phyloP scores from a whole-genome alignment of 2,888 invertebrate genomes.

The Phymatocera aterrima region DNA sequence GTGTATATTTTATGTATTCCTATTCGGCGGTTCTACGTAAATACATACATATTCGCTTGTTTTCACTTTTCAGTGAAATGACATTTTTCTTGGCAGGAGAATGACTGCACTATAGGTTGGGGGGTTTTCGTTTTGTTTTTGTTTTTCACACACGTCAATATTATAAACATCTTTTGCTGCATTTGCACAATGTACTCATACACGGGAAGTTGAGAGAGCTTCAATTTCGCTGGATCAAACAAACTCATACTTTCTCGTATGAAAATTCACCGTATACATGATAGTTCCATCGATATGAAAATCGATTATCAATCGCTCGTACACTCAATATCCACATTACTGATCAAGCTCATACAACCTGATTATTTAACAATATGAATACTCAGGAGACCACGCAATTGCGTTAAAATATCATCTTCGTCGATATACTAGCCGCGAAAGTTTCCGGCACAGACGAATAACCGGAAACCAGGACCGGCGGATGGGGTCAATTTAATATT shows the following conservation, averaged over 20 bases:
- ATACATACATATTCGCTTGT: background rate
- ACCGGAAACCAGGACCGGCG: background rate
- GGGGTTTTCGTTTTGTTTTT: background rate
- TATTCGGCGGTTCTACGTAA: background rate
- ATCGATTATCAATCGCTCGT: background rate
- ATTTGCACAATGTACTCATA: background rate
- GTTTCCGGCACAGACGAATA: background rate
- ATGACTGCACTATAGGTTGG: background rate
- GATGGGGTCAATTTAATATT: background rate
- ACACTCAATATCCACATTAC: background rate
- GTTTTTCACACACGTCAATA: background rate
- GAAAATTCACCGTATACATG: background rate
- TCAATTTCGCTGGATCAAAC: background rate
- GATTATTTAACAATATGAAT: slow-evolving; percentile 1
- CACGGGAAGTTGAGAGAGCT: background rate
- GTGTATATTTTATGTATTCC: background rate
- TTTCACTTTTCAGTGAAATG: background rate
- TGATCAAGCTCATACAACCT: background rate
- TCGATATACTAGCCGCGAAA: background rate
- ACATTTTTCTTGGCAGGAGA: background rate
- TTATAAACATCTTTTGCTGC: background rate
- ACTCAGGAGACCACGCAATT: slow-evolving; percentile 4
- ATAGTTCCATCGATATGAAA: background rate
- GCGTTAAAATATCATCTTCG: background rate
- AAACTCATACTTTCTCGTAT: background rate